Percentiles rank a stretch among this genome's conserved stretches.
Conservation (phyloP, 2,113 vertebrate species). For the Pantherophis guttatus region DNA sequence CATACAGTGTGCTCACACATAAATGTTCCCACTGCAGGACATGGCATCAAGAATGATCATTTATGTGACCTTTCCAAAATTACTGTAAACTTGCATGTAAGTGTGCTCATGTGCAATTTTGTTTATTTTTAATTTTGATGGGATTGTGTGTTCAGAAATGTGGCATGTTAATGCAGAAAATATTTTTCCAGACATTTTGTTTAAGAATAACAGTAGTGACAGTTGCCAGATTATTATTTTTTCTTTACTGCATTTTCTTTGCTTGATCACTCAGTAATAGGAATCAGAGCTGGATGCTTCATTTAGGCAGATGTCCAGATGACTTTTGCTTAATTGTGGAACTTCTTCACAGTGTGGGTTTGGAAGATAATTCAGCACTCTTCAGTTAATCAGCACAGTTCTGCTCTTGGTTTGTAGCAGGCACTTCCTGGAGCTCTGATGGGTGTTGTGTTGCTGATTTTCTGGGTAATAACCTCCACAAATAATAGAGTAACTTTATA, state of each 20-base stretch:
- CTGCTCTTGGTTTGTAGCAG: neutral
- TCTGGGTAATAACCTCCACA: neutral
- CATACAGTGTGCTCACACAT: neutral
- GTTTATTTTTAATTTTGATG: neutral
- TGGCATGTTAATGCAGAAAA: no score
- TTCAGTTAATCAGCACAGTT: neutral
- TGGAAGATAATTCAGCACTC: no score
- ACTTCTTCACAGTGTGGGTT: no score
- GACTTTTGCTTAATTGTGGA: neutral
- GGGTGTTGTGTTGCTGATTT: neutral
- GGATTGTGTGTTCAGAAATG: neutral
- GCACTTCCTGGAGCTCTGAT: neutral
- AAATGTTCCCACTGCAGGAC: neutral
- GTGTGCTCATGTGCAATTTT: neutral
- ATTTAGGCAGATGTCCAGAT: neutral
- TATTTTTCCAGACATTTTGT: neutral
- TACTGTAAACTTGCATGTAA: neutral
- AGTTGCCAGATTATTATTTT: neutral
- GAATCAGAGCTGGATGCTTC: neutral
- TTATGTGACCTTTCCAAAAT: neutral
- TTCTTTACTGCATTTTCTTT: neutral
- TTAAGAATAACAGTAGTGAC: neutral
- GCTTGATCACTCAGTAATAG: neutral
- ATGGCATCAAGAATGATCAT: no score
- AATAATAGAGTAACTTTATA: neutral